A percentile compares a stretch with the other conserved stretches of the same genome.
Conservation (phyloP, 2,888 invertebrate genomes). For the Torymus aiolomorphi region DNA sequence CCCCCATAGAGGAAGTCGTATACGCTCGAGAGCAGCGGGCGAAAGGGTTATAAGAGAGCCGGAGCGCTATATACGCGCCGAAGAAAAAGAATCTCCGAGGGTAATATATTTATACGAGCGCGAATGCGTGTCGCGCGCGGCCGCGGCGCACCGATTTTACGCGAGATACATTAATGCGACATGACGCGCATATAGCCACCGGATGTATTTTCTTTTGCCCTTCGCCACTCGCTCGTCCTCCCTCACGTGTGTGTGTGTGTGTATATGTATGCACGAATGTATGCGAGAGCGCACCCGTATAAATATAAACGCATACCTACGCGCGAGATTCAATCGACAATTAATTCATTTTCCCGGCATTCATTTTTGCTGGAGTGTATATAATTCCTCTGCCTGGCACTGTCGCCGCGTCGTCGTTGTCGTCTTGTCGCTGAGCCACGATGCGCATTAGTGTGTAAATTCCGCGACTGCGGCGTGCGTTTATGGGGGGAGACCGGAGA, state of each 20-base stretch:
- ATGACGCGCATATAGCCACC: slow-evolving; percentile 60
- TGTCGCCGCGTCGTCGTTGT: too few relatives aligned
- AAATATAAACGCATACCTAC: slow-evolving; percentile 4
- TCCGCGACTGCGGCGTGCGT: too few relatives aligned
- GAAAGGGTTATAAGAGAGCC: slow-evolving; percentile 35
- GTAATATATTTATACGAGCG: slow-evolving; percentile 22
- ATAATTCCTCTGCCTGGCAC: too few relatives aligned
- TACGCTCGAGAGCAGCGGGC: slow-evolving; percentile 24
- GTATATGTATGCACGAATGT: slow-evolving; percentile 19
- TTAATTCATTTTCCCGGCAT: slow-evolving; percentile 55
- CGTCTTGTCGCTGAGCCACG: too few relatives aligned
- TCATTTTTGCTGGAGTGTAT: slow-evolving; percentile 7
- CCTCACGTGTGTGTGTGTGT: not conserved
- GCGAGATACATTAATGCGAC: slow-evolving; percentile 72
- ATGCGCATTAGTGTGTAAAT: too few relatives aligned
- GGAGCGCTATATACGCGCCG: not conserved
- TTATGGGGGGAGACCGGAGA: too few relatives aligned
- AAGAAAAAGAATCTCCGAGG: slow-evolving; percentile 35
- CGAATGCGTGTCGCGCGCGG: slow-evolving; percentile 68
- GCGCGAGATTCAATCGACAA: slow-evolving; percentile 49
- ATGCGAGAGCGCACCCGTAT: slow-evolving; percentile 2
- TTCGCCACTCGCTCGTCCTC: slow-evolving; percentile 10
- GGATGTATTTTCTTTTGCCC: slow-evolving; percentile 57
- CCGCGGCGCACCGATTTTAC: slow-evolving; percentile 70
- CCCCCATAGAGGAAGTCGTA: slow-evolving; percentile 51